Conservation (phyloP, 2,888 invertebrate species). For the Lasioglossum calceatum region DNA sequence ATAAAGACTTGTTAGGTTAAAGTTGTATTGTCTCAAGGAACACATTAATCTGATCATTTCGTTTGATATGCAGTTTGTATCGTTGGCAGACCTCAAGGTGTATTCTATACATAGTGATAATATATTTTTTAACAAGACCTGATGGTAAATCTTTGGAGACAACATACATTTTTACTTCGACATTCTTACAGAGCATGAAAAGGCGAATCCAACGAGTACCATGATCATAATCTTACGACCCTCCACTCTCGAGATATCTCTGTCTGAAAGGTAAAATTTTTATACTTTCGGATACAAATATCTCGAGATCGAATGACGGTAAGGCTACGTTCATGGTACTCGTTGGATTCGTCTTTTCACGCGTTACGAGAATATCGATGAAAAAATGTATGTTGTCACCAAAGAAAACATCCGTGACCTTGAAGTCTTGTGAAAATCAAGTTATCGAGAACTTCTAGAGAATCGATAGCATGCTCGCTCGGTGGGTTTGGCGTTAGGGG, state of each 20-base stretch:
- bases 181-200: not conserved
- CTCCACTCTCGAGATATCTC: not conserved
- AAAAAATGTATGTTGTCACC: no score
- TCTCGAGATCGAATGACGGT: not conserved
- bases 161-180: not conserved
- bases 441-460: not conserved
- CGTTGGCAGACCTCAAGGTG: no score
- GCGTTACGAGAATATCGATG: not conserved
- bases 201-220: not conserved
- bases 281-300: not conserved
- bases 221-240: not conserved
- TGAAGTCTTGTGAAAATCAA: not conserved
- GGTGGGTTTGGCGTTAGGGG: not conserved
- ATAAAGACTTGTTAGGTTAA: no score
- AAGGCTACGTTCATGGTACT: not conserved
- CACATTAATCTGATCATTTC: no score
- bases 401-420: not conserved
- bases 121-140: not conserved
- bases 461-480: not conserved
- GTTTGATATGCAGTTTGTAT: no score
- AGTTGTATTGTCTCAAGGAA: no score
- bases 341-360: not conserved
- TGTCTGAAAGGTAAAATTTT: no score
- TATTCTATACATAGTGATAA: no score
- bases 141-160: not conserved